These are phyloP conservation scores for Apolygus lucorum DNA, from an alignment of 1,140 invertebrate genomes.

Conservation along the genomic window DNA sequence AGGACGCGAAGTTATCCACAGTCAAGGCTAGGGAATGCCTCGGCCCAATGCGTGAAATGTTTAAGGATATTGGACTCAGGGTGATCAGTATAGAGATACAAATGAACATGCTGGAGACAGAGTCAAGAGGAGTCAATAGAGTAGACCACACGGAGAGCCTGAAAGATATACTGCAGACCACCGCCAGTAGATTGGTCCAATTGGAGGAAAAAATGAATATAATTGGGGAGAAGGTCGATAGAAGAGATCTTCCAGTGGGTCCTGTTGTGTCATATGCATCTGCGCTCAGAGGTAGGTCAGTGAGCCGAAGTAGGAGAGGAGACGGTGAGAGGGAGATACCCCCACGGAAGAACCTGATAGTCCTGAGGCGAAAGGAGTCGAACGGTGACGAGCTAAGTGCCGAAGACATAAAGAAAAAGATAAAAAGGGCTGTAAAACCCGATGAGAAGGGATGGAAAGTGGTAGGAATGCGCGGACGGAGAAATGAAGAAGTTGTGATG, in stretches of 20 bases:
- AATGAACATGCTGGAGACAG: background rate
- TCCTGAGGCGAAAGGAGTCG: background rate
- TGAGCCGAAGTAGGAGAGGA: background rate
- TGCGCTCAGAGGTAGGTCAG: background rate
- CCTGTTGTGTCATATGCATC: background rate
- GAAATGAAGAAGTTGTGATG: background rate
- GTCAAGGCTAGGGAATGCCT: background rate
- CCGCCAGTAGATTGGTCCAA: background rate
- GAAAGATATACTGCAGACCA: background rate
- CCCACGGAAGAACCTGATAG: background rate
- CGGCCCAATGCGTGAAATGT: background rate
- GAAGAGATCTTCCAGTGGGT: background rate
- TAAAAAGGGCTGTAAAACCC: background rate
- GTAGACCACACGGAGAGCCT: background rate
- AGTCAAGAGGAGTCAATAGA: no score
- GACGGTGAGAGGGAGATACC: no score
- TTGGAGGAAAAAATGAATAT: background rate
- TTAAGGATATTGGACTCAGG: background rate
- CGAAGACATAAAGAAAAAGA: background rate
- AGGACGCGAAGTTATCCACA: background rate
- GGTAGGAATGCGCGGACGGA: background rate
- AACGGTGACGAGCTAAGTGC: background rate
- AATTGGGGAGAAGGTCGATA: background rate
- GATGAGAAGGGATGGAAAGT: background rate
- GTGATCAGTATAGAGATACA: background rate